Percentiles rank a stretch among this genome's conserved stretches.
These are phyloP conservation scores for Heterochromis multidens DNA, from an alignment of 2,113 vertebrate genomes.

Conservation along the genomic window DNA sequence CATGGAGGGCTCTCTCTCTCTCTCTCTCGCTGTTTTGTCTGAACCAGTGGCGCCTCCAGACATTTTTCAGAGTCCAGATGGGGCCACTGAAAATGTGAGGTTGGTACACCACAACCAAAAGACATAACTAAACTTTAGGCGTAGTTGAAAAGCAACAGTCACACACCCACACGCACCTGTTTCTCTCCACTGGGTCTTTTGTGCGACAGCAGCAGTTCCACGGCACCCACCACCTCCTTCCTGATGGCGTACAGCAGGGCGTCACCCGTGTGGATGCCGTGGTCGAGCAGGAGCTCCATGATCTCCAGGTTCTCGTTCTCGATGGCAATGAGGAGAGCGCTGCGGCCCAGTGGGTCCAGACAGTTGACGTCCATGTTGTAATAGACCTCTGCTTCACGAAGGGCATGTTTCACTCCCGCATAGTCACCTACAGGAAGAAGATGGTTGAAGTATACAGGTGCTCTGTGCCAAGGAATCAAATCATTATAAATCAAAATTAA, in stretches of 20 bases:
- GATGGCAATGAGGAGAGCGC: constrained; percentile 95
- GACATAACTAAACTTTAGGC: not conserved
- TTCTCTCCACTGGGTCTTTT: constrained; percentile 89
- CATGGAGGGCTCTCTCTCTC: not conserved
- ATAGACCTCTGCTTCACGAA: constrained; percentile 95
- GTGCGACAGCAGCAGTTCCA: constrained; percentile 94
- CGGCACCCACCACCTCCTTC: constrained; percentile 97
- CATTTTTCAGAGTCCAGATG: not conserved
- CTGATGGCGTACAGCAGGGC: constrained; percentile 95
- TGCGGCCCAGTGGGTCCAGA: constrained; percentile 95
- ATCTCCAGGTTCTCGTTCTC: constrained; percentile 99
- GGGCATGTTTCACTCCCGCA: constrained; percentile 89
- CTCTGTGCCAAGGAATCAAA: not conserved
- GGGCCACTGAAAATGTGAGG: not conserved
- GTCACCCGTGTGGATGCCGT: constrained; percentile 90
- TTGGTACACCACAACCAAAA: not conserved
- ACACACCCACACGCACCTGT: constrained; percentile 60
- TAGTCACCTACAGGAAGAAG: constrained; percentile 80
- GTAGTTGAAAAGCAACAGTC: not conserved
- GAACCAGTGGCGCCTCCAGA: not conserved
- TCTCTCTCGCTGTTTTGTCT: not conserved
- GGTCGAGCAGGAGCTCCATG: constrained; percentile 93
- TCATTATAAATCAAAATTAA: not conserved
- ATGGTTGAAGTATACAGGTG: not conserved
- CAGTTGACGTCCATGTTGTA: constrained; percentile 99